Base-by-base conservation (phyloP, 2,113 vertebrate species). In the Rhinopomastus cyanomelas region DNA sequence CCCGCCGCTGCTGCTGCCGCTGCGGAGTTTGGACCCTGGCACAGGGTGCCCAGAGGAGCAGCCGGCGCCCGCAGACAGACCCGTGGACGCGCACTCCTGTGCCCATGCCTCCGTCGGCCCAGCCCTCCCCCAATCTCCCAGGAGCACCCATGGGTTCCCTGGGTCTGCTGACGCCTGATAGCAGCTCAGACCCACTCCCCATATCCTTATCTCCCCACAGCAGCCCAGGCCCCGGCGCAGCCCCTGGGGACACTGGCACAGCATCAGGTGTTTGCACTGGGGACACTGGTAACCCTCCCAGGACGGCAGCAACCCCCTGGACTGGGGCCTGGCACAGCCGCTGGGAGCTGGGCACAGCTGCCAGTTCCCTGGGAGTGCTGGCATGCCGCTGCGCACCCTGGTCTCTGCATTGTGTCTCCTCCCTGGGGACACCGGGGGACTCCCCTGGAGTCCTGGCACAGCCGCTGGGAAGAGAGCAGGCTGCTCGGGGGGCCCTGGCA, bases 1-100 rank as follows among this genome's bases (percentile, higher is more conserved):
- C 49, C 69, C 6, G 8, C 61, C 0, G 23, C 34, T 32, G 16
- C 53, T 0, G 37, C 65, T 0, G 12, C 30, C 0, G 0, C 51
- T 2, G 0, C n/a, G 7, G 79, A 69, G 53, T 75, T 39, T 85
- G 80, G 62, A 51, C 66, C 37, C 61, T 5, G 5, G n/a, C 29
- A 52, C 37, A 8, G 23, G 6, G 5, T 13, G 69, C 65, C 55
- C 5, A 18, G 56, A 65, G 12, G 17, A 21, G 30, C 13, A 23
- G 19, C 0, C 11, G 39, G 2, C 37, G 5, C 3, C 7, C 23
- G 26, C 53, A 48, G 46, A 48, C 11, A 3, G 2, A 12, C 52
- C 29, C 62, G 8, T 6, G 6, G 20, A 15, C 62, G 6, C 64
- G 3, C 6, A 11, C 68, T n/a, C 67, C 11, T 37, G 4, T n/a